A percentile compares a stretch with the other conserved stretches of the same genome.
These are phyloP conservation scores for Paedocypris micromegethes DNA, from an alignment of 2,797 vertebrate species.

Conservation along the genomic window DNA sequence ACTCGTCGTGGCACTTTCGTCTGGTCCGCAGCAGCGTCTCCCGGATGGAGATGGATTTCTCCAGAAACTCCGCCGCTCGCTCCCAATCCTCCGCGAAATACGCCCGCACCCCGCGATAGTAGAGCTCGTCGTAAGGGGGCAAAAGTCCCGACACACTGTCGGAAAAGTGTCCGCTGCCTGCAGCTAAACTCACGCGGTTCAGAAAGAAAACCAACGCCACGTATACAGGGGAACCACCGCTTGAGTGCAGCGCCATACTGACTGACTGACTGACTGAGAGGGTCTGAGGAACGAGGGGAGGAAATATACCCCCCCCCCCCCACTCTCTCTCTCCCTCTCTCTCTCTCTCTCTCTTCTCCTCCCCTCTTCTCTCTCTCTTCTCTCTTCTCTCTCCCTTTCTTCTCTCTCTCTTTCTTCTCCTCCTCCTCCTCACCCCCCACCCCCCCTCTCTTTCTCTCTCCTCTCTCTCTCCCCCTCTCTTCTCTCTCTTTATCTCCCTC, in stretches of 20 bases:
- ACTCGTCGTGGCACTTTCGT: conserved; percentile 70
- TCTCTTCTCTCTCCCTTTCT: too few species aligned
- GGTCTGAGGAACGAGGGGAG: conserved; percentile 44
- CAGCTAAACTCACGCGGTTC: conserved; percentile 11
- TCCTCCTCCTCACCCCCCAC: too few species aligned
- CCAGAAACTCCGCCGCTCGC: conserved; percentile 78
- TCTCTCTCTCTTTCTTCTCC: too few species aligned
- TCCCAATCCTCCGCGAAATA: conserved; percentile 81
- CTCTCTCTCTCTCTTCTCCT: too few species aligned
- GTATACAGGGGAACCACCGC: conserved; percentile 56
- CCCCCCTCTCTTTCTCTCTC: too few species aligned
- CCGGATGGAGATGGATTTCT: conserved; percentile 75
- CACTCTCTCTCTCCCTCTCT: too few species aligned
- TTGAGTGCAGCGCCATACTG: conserved; percentile 64
- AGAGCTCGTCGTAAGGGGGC: conserved; percentile 78
- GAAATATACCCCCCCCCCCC: neutral
- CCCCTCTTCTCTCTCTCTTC: too few species aligned
- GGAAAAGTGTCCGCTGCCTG: conserved; percentile 36
- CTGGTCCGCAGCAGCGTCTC: conserved; percentile 64
- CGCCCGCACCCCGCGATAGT: conserved; percentile 81
- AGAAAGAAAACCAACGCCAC: conserved; percentile 59
- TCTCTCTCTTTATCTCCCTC: too few species aligned
- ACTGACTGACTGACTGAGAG: conserved; percentile 42
- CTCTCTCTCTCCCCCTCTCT: too few species aligned
- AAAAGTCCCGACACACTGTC: conserved; percentile 51